These are phyloP conservation scores for Orchesella flavescens DNA, from an alignment of 2,888 invertebrate genomes.

Conservation along the genomic window DNA sequence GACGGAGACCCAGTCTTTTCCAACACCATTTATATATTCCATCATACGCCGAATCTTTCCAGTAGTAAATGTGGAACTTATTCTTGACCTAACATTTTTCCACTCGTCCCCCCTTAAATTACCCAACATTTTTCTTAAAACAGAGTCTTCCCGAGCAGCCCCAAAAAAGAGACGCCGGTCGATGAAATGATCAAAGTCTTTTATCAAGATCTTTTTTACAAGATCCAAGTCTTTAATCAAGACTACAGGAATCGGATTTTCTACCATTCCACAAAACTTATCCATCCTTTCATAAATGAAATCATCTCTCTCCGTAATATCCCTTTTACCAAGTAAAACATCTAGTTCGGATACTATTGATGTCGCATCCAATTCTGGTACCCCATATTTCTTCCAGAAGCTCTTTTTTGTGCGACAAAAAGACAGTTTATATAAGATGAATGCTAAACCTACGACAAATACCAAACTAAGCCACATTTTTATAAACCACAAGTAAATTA, in stretches of 20 bases:
- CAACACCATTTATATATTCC: not conserved
- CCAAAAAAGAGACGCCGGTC: constrained; percentile 5
- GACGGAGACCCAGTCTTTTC: not conserved
- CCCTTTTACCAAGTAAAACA: constrained; percentile 24
- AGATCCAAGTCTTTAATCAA: constrained; percentile 46
- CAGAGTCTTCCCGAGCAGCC: not conserved
- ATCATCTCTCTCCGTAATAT: constrained; percentile 49
- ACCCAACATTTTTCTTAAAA: not conserved
- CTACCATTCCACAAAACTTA: constrained; percentile 10
- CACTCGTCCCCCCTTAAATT: constrained; percentile 17
- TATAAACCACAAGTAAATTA: no score
- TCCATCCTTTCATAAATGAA: constrained; percentile 26
- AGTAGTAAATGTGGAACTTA: constrained; percentile 44
- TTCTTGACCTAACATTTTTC: constrained; percentile 17
- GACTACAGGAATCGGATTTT: not conserved
- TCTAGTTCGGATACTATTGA: constrained; percentile 25
- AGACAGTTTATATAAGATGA: not conserved
- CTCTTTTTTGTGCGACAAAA: not conserved
- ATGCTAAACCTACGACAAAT: not conserved
- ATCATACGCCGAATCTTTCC: constrained; percentile 52
- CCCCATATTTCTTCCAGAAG: constrained; percentile 39
- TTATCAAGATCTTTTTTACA: constrained; percentile 36
- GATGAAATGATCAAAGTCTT: constrained; percentile 55
- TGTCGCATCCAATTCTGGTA: constrained; percentile 40
- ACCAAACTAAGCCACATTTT: not conserved